Conservation (phyloP, 2,797 vertebrate species). For the Periparus ater region DNA sequence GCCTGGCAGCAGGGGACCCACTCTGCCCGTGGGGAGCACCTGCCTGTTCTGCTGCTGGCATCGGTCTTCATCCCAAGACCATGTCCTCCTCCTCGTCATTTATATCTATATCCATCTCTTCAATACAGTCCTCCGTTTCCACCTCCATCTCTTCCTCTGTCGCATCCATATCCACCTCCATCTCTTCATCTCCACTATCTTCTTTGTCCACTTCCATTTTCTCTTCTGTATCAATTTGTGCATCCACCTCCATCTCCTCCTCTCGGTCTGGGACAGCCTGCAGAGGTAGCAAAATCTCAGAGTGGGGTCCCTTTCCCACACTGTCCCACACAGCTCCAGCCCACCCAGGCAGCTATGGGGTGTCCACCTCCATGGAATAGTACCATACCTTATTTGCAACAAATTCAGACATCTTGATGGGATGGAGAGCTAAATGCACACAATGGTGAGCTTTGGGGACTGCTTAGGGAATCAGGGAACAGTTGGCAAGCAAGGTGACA, state of each 20-base stretch:
- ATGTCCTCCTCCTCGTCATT: background rate
- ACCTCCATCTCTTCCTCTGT: background rate
- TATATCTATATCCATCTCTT: rapidly evolving
- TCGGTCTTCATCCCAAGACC: background rate
- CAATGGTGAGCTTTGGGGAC: rapidly evolving
- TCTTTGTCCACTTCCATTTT: background rate
- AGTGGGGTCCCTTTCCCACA: background rate
- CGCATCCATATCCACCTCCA: too few species aligned
- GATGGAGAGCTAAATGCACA: rapidly evolving
- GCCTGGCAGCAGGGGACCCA: background rate
- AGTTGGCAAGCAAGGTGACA: rapidly evolving
- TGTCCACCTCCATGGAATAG: background rate
- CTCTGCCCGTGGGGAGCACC: background rate
- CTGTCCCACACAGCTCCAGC: background rate
- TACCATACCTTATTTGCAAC: rapidly evolving
- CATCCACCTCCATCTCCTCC: background rate
- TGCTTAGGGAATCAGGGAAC: rapidly evolving
- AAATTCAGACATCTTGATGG: rapidly evolving
- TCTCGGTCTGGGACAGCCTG: background rate
- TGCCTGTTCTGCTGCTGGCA: background rate
- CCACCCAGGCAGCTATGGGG: rapidly evolving
- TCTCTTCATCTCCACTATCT: too few species aligned
- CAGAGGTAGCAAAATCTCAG: background rate
- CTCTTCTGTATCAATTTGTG: too few species aligned
- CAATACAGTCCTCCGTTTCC: rapidly evolving